Evolutionary conservation across 2,113 vertebrate genomes (phyloP).

Genomic region (Bubo scandiacus): DNA sequence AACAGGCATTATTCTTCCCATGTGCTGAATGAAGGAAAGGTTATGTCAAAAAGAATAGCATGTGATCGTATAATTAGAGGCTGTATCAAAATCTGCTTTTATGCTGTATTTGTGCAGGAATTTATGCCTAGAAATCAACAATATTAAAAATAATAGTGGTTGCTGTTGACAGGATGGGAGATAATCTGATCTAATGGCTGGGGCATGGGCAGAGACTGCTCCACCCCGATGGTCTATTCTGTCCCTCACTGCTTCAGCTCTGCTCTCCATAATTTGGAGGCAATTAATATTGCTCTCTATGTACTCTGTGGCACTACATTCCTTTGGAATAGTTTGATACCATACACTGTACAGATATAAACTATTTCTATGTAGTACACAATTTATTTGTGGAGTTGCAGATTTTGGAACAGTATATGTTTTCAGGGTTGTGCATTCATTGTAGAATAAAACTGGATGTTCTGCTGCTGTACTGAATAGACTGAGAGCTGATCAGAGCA

Average conservation of each 20-base stretch:
- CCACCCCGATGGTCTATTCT: fast-evolving
- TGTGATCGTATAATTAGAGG: not conserved
- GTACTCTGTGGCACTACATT: not conserved
- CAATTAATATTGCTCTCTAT: not conserved
- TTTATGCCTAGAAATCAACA: not conserved
- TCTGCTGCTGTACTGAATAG: not conserved
- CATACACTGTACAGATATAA: not conserved
- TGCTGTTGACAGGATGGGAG: not conserved
- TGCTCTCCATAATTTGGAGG: not conserved
- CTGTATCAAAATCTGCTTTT: not conserved
- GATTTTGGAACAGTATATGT: not conserved
- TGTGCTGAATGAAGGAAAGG: not conserved
- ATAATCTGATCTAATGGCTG: not conserved
- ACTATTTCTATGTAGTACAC: not conserved
- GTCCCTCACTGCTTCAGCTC: not conserved
- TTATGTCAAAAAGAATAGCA: not conserved
- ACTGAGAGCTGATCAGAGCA: not conserved
- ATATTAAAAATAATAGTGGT: not conserved
- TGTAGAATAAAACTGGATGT: not conserved
- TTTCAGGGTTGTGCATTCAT: not conserved
- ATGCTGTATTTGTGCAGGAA: not conserved
- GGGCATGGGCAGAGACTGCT: not conserved
- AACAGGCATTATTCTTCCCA: not conserved
- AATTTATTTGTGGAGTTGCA: not conserved
- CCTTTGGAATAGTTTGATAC: not conserved